Percentiles rank a stretch among this genome's conserved stretches.
phyloP scores from a whole-genome alignment of 2,113 vertebrate species.

The Halichoerus grypus region DNA sequence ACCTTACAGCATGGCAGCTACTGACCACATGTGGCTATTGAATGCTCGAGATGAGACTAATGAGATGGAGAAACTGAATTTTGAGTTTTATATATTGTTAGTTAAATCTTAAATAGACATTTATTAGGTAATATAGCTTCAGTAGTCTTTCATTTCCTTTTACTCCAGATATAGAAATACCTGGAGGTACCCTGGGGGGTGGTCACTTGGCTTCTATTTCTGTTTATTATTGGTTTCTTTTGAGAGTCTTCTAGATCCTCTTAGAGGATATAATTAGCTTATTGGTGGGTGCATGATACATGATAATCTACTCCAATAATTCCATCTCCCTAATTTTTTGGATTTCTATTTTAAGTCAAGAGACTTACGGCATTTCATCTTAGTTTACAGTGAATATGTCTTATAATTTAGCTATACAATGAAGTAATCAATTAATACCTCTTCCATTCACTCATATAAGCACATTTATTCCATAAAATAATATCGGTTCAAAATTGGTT shows the following conservation, averaged over 20 bases:
- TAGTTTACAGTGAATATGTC: not conserved
- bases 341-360: not conserved
- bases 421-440: not conserved
- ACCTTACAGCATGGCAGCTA: not conserved
- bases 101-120: not conserved
- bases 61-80: not conserved
- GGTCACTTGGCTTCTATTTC: not conserved
- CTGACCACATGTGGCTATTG: not conserved
- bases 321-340: not conserved
- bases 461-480: not conserved
- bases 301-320: not conserved
- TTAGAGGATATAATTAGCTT: not conserved
- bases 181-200: not conserved
- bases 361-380: not conserved
- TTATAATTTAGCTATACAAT: not conserved
- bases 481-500: not conserved
- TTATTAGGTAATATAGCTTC: not conserved
- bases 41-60: not conserved
- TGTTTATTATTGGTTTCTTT: not conserved
- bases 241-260: not conserved
- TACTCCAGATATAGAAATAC: not conserved
- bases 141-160: constrained; percentile 22
- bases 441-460: not conserved
- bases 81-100: not conserved
- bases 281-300: not conserved